phyloP scores from a whole-genome alignment of 1,140 invertebrate species.

The Panulirus ornatus region DNA sequence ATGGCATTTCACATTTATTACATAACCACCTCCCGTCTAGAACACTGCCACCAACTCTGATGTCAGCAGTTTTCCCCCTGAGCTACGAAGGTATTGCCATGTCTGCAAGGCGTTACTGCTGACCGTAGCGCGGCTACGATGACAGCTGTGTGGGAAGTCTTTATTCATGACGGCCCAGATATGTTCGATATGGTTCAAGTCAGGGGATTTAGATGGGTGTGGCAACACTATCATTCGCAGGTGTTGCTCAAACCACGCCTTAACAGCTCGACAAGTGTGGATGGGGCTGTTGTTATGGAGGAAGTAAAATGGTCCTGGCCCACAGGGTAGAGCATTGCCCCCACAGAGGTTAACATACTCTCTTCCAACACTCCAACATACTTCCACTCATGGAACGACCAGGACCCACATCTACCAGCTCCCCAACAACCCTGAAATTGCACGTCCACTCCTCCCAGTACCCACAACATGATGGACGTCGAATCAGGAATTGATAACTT shows the following conservation, averaged over 20 bases:
- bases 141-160: background rate
- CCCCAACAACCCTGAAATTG: background rate
- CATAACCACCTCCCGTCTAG: no score
- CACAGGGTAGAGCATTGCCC: background rate
- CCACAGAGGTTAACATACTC: background rate
- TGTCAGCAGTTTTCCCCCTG: no score
- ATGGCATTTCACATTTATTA: no score
- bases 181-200: conserved; percentile 10
- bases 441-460: background rate
- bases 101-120: no score
- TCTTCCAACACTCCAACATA: background rate
- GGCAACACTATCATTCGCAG: background rate
- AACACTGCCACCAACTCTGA: no score
- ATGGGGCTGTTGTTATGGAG: background rate
- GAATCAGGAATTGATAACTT: no score
- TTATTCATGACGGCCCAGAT: background rate
- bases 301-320: background rate
- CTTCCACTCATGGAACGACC: background rate
- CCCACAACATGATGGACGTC: no score
- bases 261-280: background rate
- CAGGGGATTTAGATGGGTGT: background rate
- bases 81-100: no score
- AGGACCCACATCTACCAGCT: background rate
- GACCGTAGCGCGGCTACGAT: no score
- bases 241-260: conserved; percentile 8